Conservation (phyloP, 1,140 invertebrate genomes). For the Formica exsecta region DNA sequence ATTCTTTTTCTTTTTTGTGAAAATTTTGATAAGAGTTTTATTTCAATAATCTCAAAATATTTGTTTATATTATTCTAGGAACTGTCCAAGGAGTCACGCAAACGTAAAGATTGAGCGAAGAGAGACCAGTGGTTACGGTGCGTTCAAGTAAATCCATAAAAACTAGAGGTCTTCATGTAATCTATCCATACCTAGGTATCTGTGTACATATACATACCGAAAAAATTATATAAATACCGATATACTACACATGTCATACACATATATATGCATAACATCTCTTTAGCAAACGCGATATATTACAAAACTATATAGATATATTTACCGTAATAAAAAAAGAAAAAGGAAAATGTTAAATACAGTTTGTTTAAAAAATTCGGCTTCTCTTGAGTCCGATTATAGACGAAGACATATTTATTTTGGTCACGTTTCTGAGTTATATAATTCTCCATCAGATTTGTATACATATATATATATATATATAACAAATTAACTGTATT, state of each 20-base stretch:
- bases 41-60: constrained; percentile 1
- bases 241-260: constrained; percentile 69
- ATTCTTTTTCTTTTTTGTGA: not conserved
- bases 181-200: constrained; percentile 81
- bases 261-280: constrained; percentile 65
- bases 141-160: constrained; percentile 85
- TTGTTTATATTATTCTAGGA: constrained; percentile 76
- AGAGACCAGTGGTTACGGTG: constrained; percentile 74
- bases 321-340: constrained; percentile 63
- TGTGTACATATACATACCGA: constrained; percentile 59
- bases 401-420: constrained; percentile 63
- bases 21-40: not conserved
- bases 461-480: constrained; percentile 50
- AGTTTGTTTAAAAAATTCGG: not conserved
- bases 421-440: constrained; percentile 50
- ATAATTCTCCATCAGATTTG: constrained; percentile 72
- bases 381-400: constrained; percentile 18
- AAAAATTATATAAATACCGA: constrained; percentile 75
- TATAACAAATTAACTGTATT: constrained; percentile 81
- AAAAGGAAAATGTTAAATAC: constrained; percentile 57
- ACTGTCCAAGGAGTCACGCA: constrained; percentile 72
- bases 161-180: constrained; percentile 86
- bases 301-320: constrained; percentile 65
- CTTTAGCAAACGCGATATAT: constrained; percentile 44
- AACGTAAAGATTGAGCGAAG: constrained; percentile 78